Base-by-base conservation (phyloP, 2,888 invertebrate species). In the Stomorhina lunata region DNA sequence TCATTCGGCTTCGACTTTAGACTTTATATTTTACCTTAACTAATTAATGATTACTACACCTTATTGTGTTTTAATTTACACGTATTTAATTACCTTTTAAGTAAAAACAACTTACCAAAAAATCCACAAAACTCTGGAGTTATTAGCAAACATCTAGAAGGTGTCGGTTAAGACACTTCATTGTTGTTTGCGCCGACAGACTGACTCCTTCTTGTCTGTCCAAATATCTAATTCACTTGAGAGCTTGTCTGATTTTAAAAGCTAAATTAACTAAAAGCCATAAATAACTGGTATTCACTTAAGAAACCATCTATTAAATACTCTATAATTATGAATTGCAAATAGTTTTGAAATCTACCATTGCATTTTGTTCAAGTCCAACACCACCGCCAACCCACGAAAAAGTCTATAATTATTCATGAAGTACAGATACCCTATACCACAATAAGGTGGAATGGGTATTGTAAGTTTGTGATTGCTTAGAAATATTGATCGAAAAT, bases 281-380 rank as follows among this genome's bases (percentile, higher is more conserved):
- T 82, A 79, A 82, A 75, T 82, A 66, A 79, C 15, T 37, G 9
- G n/a, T 75, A 71, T 75, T 71, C 75, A 66, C 79, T 71, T 59
- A 65, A 17, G 66, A 61, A 76, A 66, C 20, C 69, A 66, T 69
- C 32, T 45, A 79, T 79, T 82, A 66, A 72, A 66, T 32, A 50
- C 25, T 66, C 20, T 59, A 45, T 48, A 40, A 57, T 50, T 40
- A 53, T 48, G 34, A 71, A 55, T 65, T 29, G 53, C 43, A 57
- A 53, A 66, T 68, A 78, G 15, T 48, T 40, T 66, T 76, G 50
- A 77, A 77, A 72, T 77, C 65, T 55, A 40, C 77, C 81, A 81
- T 77, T 73, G 61, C 53, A 72, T 61, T 53, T 77, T 40, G 1
- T 15, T 32, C 25, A 32, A 45, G 29, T 43, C 55, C 20, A 6